These are phyloP conservation scores for Spilogale gracilis DNA, from an alignment of 2,113 vertebrate species.

Conservation along the genomic window DNA sequence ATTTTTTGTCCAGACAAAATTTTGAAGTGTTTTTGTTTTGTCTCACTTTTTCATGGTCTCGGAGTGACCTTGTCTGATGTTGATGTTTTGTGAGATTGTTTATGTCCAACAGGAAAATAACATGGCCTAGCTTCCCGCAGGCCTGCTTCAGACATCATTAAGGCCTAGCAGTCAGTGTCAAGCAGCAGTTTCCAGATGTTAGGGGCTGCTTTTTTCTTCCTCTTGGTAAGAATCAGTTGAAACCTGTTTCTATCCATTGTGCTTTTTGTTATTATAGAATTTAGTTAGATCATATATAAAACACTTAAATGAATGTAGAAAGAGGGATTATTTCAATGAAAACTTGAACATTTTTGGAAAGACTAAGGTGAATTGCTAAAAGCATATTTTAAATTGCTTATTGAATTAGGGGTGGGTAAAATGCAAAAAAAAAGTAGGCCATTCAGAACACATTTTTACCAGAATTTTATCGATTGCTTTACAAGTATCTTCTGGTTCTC, in stretches of 20 bases:
- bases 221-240: neutral
- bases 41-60: slow-evolving; percentile 38
- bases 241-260: neutral
- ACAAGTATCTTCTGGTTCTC: neutral
- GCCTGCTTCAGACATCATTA: neutral
- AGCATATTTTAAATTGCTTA: slow-evolving; percentile 20
- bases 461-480: neutral
- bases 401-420: slow-evolving; percentile 36
- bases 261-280: slow-evolving; percentile 27
- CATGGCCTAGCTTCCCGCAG: neutral
- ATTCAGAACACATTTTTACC: neutral
- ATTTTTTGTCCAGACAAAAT: slow-evolving; percentile 22
- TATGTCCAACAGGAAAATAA: neutral
- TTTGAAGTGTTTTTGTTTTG: slow-evolving; percentile 63
- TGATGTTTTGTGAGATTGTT: slow-evolving; percentile 53
- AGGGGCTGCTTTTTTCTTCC: neutral
- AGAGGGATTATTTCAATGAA: neutral
- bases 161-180: neutral
- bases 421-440: neutral
- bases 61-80: slow-evolving; percentile 4
- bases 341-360: slow-evolving; percentile 44
- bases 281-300: slow-evolving; percentile 21
- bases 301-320: neutral
- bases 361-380: slow-evolving; percentile 19
- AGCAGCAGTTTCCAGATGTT: neutral